Conservation (phyloP, 2,113 vertebrate species). For the Chauna torquata region DNA sequence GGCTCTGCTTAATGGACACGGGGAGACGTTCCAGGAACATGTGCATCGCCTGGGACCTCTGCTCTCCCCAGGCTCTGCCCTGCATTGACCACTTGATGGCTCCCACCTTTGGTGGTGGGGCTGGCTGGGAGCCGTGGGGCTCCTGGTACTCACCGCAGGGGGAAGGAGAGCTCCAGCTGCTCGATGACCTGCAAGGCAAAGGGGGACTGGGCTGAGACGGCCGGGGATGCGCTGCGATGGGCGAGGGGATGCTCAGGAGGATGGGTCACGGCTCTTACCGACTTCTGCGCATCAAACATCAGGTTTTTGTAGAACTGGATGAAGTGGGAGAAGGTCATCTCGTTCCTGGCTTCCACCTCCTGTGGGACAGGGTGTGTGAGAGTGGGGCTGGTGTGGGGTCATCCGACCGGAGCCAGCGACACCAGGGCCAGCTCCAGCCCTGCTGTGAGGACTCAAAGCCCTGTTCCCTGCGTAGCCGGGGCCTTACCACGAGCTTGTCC, state of each 20-base stretch:
- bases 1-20: no score
- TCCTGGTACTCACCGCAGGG: constrained; percentile 77
- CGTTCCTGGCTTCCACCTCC: constrained; percentile 85
- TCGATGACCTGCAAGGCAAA: constrained; percentile 80
- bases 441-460: fast-evolving
- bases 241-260: background rate
- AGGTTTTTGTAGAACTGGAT: constrained; percentile 87
- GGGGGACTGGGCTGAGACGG: background rate
- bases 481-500: constrained; percentile 84
- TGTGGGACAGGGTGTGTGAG: background rate
- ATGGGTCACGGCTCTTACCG: constrained; percentile 65
- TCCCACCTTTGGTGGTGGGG: background rate
- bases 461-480: background rate
- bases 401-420: fast-evolving
- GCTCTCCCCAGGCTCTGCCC: background rate
- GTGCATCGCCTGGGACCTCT: fast-evolving
- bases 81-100: background rate
- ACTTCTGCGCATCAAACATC: constrained; percentile 88
- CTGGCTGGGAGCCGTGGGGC: fast-evolving
- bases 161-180: constrained; percentile 88
- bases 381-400: background rate
- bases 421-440: background rate
- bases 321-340: constrained; percentile 84
- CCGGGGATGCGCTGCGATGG: fast-evolving
- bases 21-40: background rate